These are phyloP conservation scores for Acronicta alni DNA, from an alignment of 2,888 invertebrate genomes.

Conservation along the genomic window DNA sequence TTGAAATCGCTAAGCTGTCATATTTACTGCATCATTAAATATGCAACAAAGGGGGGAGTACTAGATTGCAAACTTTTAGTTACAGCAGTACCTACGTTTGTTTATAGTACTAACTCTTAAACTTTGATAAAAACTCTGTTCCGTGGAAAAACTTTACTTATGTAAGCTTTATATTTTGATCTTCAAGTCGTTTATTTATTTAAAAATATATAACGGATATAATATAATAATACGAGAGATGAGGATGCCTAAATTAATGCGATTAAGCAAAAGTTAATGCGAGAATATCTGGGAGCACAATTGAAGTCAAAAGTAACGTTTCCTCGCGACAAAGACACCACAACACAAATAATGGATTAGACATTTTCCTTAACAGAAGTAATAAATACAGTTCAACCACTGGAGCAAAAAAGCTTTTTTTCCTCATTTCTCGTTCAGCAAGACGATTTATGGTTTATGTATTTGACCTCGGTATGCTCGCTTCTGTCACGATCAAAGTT, in stretches of 20 bases:
- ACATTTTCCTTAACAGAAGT: slow-evolving; percentile 70
- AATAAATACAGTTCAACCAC: slow-evolving; percentile 75
- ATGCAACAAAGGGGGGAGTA: slow-evolving; percentile 23
- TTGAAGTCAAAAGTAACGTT: slow-evolving; percentile 8
- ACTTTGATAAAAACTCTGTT: slow-evolving; percentile 2
- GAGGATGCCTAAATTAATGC: too few relatives aligned
- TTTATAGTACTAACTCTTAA: slow-evolving; percentile 24
- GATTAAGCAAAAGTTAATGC: too few relatives aligned
- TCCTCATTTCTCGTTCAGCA: slow-evolving; percentile 71
- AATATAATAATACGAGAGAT: too few relatives aligned
- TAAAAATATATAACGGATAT: too few relatives aligned
- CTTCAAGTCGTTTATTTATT: too few relatives aligned
- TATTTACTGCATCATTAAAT: slow-evolving; percentile 44
- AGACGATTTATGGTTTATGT: slow-evolving; percentile 82
- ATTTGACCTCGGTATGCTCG: slow-evolving; percentile 77
- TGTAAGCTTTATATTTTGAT: too few relatives aligned
- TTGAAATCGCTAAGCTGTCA: slow-evolving; percentile 58
- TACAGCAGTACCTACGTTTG: background rate
- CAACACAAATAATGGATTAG: slow-evolving; percentile 63
- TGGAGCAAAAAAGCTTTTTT: slow-evolving; percentile 72
- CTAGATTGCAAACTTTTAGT: slow-evolving; percentile 26
- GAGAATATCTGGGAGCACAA: background rate
- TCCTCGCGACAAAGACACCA: slow-evolving; percentile 18
- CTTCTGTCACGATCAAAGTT: slow-evolving; percentile 75
- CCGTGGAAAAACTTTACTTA: slow-evolving; percentile 21